Percentiles rank a stretch among this genome's conserved stretches.
Conservation (phyloP, 2,113 vertebrate species). For the Apus apus region DNA sequence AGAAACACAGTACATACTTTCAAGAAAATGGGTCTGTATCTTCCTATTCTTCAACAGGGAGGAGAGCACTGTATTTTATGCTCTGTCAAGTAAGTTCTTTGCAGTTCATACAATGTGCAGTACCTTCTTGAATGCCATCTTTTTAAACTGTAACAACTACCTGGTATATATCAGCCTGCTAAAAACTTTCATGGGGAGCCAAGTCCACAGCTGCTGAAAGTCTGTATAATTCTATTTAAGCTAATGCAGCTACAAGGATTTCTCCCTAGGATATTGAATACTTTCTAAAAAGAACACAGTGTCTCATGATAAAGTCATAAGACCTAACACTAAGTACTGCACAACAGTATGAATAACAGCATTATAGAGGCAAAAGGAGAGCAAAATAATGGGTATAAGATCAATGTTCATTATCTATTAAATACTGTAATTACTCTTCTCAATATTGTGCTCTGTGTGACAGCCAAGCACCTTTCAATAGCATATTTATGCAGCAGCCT, state of each 20-base stretch:
- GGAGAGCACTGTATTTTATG: background rate
- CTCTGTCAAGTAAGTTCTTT: background rate
- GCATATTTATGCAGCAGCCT: background rate
- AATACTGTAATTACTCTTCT: background rate
- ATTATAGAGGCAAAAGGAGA: background rate
- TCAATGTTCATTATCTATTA: background rate
- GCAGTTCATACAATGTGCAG: background rate
- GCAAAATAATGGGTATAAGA: background rate
- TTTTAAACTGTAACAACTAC: conserved; percentile 6
- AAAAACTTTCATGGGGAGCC: background rate
- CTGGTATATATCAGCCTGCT: background rate
- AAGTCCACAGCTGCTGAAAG: background rate
- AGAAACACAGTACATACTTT: background rate
- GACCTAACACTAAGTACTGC: background rate
- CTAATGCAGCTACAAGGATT: background rate
- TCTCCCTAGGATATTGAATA: background rate
- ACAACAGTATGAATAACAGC: background rate
- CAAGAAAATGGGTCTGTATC: background rate
- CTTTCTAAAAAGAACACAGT: conserved; percentile 16
- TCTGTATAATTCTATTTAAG: background rate
- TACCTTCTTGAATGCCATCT: background rate
- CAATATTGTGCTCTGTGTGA: background rate
- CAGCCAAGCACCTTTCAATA: background rate
- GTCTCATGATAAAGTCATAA: background rate
- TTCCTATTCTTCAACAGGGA: background rate